Evolutionary conservation across 2,888 invertebrate species (phyloP).

Genomic region (Cataglyphis cursor): DNA sequence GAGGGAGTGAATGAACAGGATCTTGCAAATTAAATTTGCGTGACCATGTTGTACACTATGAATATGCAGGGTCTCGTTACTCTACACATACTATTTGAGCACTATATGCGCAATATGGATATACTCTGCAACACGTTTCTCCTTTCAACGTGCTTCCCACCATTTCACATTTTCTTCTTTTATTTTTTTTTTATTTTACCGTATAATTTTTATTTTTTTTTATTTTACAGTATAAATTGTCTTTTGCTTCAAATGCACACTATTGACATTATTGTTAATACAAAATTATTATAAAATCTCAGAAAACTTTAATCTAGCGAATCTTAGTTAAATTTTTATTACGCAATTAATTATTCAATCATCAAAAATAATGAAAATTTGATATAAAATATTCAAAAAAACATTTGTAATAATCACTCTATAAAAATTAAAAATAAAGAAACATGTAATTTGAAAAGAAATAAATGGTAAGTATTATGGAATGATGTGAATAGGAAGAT

Average conservation of each 20-base stretch:
- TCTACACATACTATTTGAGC: constrained; percentile 80
- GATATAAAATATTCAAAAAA: background rate
- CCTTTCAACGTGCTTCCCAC: constrained; percentile 39
- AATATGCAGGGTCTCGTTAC: constrained; percentile 86
- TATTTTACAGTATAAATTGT: background rate
- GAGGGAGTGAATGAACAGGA: constrained; percentile 61
- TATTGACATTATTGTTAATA: constrained; percentile 83
- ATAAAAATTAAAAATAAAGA: background rate
- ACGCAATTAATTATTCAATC: background rate
- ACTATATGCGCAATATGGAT: constrained; percentile 70
- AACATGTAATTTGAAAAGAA: background rate
- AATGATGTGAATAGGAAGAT: constrained; percentile 54
- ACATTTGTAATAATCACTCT: background rate
- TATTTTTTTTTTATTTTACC: constrained; percentile 53
- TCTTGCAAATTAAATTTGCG: constrained; percentile 84
- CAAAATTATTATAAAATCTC: constrained; percentile 80
- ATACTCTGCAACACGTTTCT: constrained; percentile 66
- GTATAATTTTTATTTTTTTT: constrained; percentile 43
- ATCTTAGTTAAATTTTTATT: background rate
- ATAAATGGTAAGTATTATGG: background rate
- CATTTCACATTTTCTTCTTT: constrained; percentile 50
- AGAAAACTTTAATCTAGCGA: constrained; percentile 73
- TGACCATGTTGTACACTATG: constrained; percentile 83
- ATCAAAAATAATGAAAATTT: background rate
- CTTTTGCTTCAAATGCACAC: constrained; percentile 62